phyloP scores from a whole-genome alignment of 2,888 invertebrate species.

The Anorthoa munda region DNA sequence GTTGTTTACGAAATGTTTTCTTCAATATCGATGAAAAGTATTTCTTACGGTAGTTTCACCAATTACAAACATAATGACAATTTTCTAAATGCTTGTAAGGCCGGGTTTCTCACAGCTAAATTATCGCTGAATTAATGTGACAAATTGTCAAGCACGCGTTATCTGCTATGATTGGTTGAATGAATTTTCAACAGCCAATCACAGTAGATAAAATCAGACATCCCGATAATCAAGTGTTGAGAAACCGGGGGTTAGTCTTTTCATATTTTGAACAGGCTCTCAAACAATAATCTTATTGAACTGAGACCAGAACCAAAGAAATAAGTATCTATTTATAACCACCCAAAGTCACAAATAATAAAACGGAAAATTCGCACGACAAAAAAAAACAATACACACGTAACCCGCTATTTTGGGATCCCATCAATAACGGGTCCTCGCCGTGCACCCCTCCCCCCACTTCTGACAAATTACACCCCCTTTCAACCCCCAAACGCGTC shows the following conservation, averaged over 20 bases:
- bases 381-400: slow-evolving; percentile 70
- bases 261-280: too few species aligned
- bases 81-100: too few species aligned
- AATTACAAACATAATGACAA: not conserved
- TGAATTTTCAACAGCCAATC: too few species aligned
- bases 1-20: not conserved
- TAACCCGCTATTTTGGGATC: slow-evolving; percentile 65
- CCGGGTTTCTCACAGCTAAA: too few species aligned
- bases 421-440: slow-evolving; percentile 81
- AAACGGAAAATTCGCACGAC: slow-evolving; percentile 22
- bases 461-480: slow-evolving; percentile 80
- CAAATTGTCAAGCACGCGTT: too few species aligned
- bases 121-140: too few species aligned
- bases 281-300: not conserved
- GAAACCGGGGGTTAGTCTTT: not conserved
- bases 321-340: not conserved
- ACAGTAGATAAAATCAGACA: too few species aligned
- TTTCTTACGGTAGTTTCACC: not conserved
- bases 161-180: too few species aligned
- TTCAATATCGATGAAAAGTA: not conserved
- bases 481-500: slow-evolving; percentile 69
- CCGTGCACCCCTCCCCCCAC: slow-evolving; percentile 66
- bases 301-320: not conserved
- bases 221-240: too few species aligned
- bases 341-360: not conserved